Evolutionary conservation across 2,888 invertebrate genomes (phyloP).

Genomic region (Acleris laterana): DNA sequence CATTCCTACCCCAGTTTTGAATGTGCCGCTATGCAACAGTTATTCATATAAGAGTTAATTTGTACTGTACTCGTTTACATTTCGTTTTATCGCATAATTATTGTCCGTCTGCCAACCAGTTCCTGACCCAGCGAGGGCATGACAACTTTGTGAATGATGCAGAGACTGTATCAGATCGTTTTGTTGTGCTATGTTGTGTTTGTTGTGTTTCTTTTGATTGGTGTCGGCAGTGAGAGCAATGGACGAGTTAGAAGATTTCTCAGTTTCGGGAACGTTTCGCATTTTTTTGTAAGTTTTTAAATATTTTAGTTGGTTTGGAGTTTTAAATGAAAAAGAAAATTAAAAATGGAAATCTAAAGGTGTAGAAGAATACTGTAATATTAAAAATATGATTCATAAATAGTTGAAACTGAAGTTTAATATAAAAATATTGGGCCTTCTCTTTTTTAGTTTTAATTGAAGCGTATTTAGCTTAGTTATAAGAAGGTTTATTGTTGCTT

Average conservation of each 20-base stretch:
- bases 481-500: too few species aligned
- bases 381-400: too few species aligned
- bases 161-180: constrained; percentile 49
- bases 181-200: constrained; percentile 57
- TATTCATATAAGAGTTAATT: constrained; percentile 1
- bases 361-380: too few species aligned
- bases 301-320: background rate
- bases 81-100: constrained; percentile 13
- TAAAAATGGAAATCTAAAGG: too few species aligned
- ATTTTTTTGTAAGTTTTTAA: constrained; percentile 67
- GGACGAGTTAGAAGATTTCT: constrained; percentile 59
- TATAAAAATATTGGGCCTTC: too few species aligned
- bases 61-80: constrained; percentile 12
- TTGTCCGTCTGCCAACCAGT: background rate
- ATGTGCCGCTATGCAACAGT: constrained; percentile 16
- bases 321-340: too few species aligned
- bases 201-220: constrained; percentile 54
- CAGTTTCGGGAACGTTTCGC: constrained; percentile 62
- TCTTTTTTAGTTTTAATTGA: too few species aligned
- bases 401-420: too few species aligned
- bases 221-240: constrained; percentile 48
- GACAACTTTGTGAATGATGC: constrained; percentile 21
- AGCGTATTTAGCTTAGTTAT: too few species aligned
- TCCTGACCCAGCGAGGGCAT: background rate
- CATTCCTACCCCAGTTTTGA: background rate